These are phyloP conservation scores for Lordiphosa fenestrarum DNA, from an alignment of 2,888 invertebrate species.

Conservation along the genomic window DNA sequence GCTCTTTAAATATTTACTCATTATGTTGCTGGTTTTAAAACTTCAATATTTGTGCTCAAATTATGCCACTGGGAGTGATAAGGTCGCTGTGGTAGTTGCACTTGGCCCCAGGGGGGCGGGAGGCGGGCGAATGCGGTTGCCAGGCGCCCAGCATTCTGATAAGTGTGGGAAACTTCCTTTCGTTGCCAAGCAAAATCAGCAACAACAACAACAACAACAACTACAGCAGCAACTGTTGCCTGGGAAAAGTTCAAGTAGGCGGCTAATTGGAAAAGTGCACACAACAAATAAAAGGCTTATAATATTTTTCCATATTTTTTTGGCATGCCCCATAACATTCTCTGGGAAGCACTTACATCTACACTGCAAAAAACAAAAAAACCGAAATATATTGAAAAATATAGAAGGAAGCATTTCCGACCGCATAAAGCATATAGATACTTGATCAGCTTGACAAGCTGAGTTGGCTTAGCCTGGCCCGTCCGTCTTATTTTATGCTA, in stretches of 20 bases:
- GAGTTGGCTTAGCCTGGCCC: too few species aligned
- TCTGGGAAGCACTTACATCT: too few species aligned
- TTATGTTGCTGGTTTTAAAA: conserved; percentile 55
- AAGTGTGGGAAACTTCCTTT: conserved; percentile 13
- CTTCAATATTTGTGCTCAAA: conserved; percentile 69
- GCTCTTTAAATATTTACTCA: conserved; percentile 70
- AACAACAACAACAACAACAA: conserved; percentile 21
- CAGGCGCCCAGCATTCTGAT: conserved; percentile 28
- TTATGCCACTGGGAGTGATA: conserved; percentile 52
- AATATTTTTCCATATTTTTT: too few species aligned
- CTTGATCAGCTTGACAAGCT: too few species aligned
- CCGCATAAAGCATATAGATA: too few species aligned
- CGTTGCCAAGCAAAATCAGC: conserved; percentile 10
- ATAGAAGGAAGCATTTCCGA: too few species aligned
- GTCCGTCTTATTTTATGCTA: too few species aligned
- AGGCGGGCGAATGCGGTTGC: conserved; percentile 25
- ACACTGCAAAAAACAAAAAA: too few species aligned
- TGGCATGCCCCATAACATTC: too few species aligned
- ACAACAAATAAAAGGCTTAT: too few species aligned
- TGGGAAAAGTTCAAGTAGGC: too few species aligned
- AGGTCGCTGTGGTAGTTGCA: conserved; percentile 20
- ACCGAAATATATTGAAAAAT: too few species aligned
- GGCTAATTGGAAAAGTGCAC: conserved; percentile 1
- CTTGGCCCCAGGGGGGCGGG: not conserved
- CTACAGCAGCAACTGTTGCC: not conserved